These are phyloP conservation scores for Sebastes glaucus DNA, from an alignment of 2,797 vertebrate genomes.

Conservation along the genomic window DNA sequence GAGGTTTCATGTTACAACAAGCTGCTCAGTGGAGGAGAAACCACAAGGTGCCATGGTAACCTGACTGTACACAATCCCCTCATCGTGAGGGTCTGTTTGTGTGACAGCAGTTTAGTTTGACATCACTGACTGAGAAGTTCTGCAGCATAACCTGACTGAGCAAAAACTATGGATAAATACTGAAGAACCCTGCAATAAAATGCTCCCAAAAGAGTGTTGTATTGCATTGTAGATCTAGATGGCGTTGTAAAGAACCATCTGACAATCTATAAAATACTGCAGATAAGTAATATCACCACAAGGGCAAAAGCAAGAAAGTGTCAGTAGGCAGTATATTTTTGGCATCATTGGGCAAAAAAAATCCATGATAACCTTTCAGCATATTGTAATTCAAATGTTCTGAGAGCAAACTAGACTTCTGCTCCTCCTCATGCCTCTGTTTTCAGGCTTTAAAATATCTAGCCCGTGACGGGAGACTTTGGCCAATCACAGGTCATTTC, in stretches of 20 bases:
- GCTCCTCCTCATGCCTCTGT: too few relatives aligned
- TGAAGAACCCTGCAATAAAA: too few relatives aligned
- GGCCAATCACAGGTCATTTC: too few relatives aligned
- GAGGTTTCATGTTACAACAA: conserved; percentile 63
- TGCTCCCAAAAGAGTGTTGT: background rate
- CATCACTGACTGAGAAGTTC: background rate
- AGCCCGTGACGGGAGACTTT: too few relatives aligned
- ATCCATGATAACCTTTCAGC: too few relatives aligned
- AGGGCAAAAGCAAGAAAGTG: background rate
- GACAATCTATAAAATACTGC: too few relatives aligned
- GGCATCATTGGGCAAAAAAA: too few relatives aligned
- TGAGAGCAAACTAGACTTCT: too few relatives aligned
- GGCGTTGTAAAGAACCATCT: background rate
- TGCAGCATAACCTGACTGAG: background rate
- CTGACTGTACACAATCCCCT: background rate
- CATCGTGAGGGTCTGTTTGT: background rate
- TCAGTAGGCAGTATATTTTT: too few relatives aligned
- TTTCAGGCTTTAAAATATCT: too few relatives aligned
- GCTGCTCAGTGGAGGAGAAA: conserved; percentile 12
- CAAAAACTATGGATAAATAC: background rate
- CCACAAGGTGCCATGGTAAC: conserved; percentile 1
- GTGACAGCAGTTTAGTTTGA: background rate
- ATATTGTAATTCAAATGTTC: too few relatives aligned
- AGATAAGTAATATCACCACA: background rate
- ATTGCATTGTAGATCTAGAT: background rate